Conservation (phyloP, 2,797 vertebrate species). For the Alfaro cultratus region DNA sequence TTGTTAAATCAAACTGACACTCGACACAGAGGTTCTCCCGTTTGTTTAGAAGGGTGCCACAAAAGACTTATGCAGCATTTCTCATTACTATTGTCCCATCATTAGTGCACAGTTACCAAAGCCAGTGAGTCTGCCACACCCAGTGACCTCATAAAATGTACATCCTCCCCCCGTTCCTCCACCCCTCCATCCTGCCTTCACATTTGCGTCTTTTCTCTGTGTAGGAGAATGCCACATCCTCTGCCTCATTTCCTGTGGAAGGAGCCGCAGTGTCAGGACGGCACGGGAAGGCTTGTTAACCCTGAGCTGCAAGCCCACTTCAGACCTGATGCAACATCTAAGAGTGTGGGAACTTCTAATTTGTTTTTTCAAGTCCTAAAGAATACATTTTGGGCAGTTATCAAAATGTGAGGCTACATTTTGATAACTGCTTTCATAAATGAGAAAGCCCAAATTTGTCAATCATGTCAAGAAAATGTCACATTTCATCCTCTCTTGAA, state of each 20-base stretch:
- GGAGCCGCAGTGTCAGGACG: conserved; percentile 34
- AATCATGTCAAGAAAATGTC: not conserved
- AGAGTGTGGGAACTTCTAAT: not conserved
- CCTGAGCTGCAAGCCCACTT: conserved; percentile 19
- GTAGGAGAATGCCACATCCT: conserved; percentile 65
- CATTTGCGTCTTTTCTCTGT: conserved; percentile 45
- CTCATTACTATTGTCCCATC: conserved; percentile 1
- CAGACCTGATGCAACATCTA: conserved; percentile 4
- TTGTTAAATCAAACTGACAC: not conserved
- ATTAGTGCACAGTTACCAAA: conserved; percentile 20
- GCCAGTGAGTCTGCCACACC: conserved; percentile 33
- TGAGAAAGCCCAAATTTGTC: not conserved
- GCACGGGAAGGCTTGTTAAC: conserved; percentile 48
- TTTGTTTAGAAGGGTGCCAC: conserved; percentile 4
- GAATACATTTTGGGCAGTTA: not conserved
- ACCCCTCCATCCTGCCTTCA: conserved; percentile 54
- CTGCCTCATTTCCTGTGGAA: conserved; percentile 77
- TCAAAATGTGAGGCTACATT: not conserved
- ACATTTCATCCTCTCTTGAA: not conserved
- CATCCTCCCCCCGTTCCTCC: conserved; percentile 30
- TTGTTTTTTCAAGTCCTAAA: not conserved
- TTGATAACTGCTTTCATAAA: not conserved
- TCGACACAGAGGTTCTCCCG: not conserved
- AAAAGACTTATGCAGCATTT: conserved; percentile 10
- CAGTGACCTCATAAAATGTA: conserved; percentile 36